A percentile compares a stretch with the other conserved stretches of the same genome.
These are phyloP conservation scores for Anthopleura sola DNA, from an alignment of 64 coral and sea anemone genomes.

Conservation along the genomic window DNA sequence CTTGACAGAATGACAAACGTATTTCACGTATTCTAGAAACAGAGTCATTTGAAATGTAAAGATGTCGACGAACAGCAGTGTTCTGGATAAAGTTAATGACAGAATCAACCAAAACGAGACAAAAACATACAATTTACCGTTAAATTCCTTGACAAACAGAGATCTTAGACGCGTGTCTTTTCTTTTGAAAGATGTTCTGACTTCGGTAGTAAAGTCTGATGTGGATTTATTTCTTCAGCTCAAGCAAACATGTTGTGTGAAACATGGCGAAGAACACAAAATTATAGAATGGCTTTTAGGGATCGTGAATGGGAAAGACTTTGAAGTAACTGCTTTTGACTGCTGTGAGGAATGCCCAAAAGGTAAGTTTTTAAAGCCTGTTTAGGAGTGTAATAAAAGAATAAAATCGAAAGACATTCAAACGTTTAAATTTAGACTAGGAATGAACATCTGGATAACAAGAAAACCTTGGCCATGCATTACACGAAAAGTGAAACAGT, in stretches of 20 bases:
- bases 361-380: background rate
- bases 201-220: background rate
- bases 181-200: background rate
- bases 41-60: background rate
- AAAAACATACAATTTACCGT: background rate
- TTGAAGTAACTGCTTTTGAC: background rate
- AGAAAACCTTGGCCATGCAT: no score
- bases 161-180: constrained; percentile 2
- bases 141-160: background rate
- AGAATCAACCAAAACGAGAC: background rate
- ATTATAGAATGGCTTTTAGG: background rate
- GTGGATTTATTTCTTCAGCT: background rate
- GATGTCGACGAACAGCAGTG: background rate
- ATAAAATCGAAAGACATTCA: no score
- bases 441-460: no score
- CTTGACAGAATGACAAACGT: background rate
- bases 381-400: no score
- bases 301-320: background rate
- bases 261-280: background rate
- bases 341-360: background rate
- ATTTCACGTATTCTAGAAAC: background rate
- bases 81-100: no score
- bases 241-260: background rate
- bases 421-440: no score
- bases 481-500: no score